Evolutionary conservation across 2,113 vertebrate species (phyloP), one percentile per base, ranked within the genome.

Genomic region (Malurus alboscapulatus): DNA sequence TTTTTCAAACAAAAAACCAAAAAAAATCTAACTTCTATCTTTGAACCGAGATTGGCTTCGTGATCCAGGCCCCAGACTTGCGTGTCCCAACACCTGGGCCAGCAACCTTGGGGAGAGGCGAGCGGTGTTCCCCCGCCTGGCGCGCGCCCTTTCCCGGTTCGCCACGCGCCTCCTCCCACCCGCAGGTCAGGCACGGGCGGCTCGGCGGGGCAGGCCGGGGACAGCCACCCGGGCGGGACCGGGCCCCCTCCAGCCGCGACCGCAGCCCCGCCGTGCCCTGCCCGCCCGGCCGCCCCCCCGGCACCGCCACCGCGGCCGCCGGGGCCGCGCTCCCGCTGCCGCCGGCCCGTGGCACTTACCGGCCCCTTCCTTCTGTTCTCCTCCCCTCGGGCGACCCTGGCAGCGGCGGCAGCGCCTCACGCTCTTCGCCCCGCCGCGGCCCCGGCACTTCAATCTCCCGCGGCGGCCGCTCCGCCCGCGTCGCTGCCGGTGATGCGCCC

Each of bases 381-480:
- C 34, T 68, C 47, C 65, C 22, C 30, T 15, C 25, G 15, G 26
- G 36, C 61, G 32, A 29, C 48, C 29, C 67, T 26, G 40, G 48
- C 32, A 9, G 55, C 17, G 42, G 44, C 29, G 4, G 40, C 54
- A 20, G 26, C 59, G 6, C 84, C 75, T 30, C 79, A 76, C 79
- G 71, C 84, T 63, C 47, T 30, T 42, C n/a, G 44, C 47, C 30
- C 42, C 67, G 38, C 71, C 42, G 36, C 36, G 65, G 76, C 58
- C 82, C 57, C 81, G 40, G 13, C 84, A 42, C 80, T 95, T 95
- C 93, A 93, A 91, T 94, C 88, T 94, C 93, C 93, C 90, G 92
- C 92, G 84, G 92, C 75, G 66, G 66, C 69, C 51, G 51, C 81
- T 48, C 71, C 51, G 45, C 47, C 79, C 84, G 61, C 92, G 84